Evolutionary conservation across 2,797 vertebrate genomes (phyloP).

Genomic region (Pelochelys cantorii): DNA sequence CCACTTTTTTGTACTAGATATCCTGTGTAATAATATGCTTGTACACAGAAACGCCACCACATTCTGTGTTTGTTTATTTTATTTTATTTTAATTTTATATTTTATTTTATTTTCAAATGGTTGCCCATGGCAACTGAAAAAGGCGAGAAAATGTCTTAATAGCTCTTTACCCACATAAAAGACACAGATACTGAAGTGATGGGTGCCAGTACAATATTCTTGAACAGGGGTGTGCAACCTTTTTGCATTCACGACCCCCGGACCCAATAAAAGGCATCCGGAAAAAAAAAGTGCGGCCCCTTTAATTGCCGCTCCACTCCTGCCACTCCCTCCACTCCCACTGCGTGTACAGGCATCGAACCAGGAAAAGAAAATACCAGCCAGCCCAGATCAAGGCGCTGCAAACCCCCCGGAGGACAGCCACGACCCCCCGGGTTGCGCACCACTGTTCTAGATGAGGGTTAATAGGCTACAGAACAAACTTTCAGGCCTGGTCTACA

Average conservation of each 20-base stretch:
- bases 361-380: too few species aligned
- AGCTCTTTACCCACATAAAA: neutral
- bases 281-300: too few species aligned
- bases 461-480: accelerated
- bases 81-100: neutral
- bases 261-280: too few species aligned
- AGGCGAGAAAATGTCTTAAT: accelerated
- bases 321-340: too few species aligned
- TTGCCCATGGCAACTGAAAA: neutral
- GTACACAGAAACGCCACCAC: neutral
- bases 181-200: accelerated
- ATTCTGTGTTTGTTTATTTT: neutral
- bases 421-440: too few species aligned
- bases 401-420: too few species aligned
- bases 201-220: neutral
- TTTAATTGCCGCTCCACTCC: too few species aligned
- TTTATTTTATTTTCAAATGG: neutral
- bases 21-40: neutral
- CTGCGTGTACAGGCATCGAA: too few species aligned
- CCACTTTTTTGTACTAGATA: neutral
- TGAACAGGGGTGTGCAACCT: too few species aligned
- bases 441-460: too few species aligned
- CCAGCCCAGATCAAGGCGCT: too few species aligned
- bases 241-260: too few species aligned
- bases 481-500: neutral